Conservation (phyloP, 2,797 vertebrate species). For the Mormyrops boulengeri region DNA sequence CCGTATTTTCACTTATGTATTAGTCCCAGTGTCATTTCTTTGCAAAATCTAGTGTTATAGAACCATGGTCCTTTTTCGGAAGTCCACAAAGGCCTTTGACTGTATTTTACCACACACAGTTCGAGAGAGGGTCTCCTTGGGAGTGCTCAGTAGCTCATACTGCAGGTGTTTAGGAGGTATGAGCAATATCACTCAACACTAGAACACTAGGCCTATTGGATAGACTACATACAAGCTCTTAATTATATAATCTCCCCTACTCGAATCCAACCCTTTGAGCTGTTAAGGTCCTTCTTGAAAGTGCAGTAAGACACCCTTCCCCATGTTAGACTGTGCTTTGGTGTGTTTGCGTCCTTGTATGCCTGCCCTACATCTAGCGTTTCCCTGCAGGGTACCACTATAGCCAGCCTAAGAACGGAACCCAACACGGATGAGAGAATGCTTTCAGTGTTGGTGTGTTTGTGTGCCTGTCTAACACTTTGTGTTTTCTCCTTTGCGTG, state of each 20-base stretch:
- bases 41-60: neutral
- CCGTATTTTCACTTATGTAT: neutral
- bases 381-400: neutral
- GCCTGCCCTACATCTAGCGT: neutral
- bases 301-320: neutral
- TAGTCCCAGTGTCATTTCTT: conserved; percentile 16
- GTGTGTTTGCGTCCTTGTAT: neutral
- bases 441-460: conserved; percentile 1
- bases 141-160: neutral
- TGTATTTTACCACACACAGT: neutral
- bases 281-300: neutral
- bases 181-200: neutral
- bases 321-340: conserved; percentile 22
- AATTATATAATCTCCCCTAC: neutral
- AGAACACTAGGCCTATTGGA: neutral
- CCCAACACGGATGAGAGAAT: neutral
- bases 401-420: neutral
- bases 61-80: neutral
- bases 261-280: neutral
- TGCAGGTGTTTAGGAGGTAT: neutral
- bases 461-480: conserved; percentile 34
- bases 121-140: neutral
- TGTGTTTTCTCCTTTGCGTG: conserved; percentile 38
- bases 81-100: neutral
- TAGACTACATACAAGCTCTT: neutral